Evolutionary conservation across 1,140 invertebrate species (phyloP).

Genomic region (Drosophila fuyamai): DNA sequence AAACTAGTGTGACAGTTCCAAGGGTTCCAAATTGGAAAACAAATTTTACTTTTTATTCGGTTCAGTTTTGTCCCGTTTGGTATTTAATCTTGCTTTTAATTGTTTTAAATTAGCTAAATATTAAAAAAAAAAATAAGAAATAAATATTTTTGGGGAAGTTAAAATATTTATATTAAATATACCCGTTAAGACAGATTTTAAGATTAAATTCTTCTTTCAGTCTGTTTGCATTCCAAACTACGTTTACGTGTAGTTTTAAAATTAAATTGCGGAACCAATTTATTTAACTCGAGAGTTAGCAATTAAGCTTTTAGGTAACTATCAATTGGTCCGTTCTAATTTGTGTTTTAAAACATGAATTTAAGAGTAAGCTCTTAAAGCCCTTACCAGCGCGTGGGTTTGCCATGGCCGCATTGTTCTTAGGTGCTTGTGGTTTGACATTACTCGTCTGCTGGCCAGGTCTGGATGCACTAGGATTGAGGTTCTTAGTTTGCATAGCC

Average conservation of each 20-base stretch:
- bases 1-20: not conserved
- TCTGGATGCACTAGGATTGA: not conserved
- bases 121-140: not conserved
- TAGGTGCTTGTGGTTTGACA: not conserved
- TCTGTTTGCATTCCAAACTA: slow-evolving; percentile 2
- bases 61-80: not conserved
- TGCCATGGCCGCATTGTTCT: not conserved
- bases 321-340: not conserved
- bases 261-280: not conserved
- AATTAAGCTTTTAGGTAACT: not conserved
- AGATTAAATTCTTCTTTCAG: not conserved
- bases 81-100: not conserved
- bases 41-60: not conserved
- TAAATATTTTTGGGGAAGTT: not conserved
- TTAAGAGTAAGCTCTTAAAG: not conserved
- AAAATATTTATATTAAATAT: not conserved
- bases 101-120: not conserved
- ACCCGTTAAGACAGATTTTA: not conserved
- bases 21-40: not conserved
- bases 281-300: not conserved
- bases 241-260: not conserved
- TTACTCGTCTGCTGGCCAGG: not conserved
- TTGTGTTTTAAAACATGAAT: not conserved
- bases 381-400: slow-evolving; percentile 24
- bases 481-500: not conserved